Evolutionary conservation across 2,888 invertebrate species (phyloP).

Genomic region (Hypselothyrea guttata): DNA sequence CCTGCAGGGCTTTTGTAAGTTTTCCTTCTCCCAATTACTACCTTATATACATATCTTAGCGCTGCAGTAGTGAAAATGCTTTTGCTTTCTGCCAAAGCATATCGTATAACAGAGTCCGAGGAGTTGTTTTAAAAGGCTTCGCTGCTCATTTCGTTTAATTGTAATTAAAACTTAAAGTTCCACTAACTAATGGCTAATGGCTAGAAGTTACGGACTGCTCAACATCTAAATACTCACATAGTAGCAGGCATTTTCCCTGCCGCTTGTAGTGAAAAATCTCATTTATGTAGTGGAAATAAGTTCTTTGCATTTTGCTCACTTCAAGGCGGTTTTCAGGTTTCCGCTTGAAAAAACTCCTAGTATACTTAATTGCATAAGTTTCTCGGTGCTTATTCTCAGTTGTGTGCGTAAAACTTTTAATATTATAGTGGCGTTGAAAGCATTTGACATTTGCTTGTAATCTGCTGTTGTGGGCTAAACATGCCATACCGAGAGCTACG

Average conservation of each 20-base stretch:
- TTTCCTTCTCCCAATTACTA: conserved; percentile 11
- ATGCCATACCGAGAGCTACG: neutral
- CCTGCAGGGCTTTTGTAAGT: conserved; percentile 57
- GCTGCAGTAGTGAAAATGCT: conserved; percentile 18
- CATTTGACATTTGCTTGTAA: conserved; percentile 35
- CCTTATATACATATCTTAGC: neutral
- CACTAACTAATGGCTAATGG: conserved; percentile 27
- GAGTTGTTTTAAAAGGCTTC: conserved; percentile 48
- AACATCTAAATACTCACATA: conserved; percentile 16
- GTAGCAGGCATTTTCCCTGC: conserved; percentile 25
- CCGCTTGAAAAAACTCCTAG: conserved; percentile 45
- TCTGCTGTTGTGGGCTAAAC: conserved; percentile 2
- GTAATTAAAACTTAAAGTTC: conserved; percentile 54
- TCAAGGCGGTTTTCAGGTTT: conserved; percentile 40
- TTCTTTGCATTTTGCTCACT: conserved; percentile 23
- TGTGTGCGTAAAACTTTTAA: conserved; percentile 42
- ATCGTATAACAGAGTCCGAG: conserved; percentile 42
- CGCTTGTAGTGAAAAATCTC: conserved; percentile 38
- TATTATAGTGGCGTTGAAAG: conserved; percentile 34
- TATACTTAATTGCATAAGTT: conserved; percentile 61
- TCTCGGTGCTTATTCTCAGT: conserved; percentile 3
- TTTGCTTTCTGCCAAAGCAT: conserved; percentile 21
- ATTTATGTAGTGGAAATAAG: conserved; percentile 9
- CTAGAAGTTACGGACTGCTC: conserved; percentile 17
- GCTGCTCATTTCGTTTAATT: conserved; percentile 55